A percentile compares a stretch with the other conserved stretches of the same genome.
These are phyloP conservation scores for Zelostemma sp. DNA, from an alignment of 1,140 invertebrate species.

Conservation along the genomic window DNA sequence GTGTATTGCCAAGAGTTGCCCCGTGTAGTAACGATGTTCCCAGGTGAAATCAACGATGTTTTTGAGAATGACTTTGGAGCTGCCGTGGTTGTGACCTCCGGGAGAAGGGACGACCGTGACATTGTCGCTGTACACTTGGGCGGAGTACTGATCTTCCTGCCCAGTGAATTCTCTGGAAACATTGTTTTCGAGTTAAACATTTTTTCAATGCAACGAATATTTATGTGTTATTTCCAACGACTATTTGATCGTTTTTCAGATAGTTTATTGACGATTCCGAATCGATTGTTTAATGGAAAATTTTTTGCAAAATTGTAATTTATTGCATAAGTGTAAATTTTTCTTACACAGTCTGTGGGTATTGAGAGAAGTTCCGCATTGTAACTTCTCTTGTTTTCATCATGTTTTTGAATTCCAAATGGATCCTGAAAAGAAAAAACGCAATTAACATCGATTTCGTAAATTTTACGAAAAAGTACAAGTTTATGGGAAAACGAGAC, in stretches of 20 bases:
- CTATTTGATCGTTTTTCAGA: too few relatives aligned
- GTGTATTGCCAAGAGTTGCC: constrained; percentile 91
- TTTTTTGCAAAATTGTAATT: too few relatives aligned
- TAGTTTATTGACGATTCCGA: too few relatives aligned
- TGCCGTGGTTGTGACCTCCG: constrained; percentile 80
- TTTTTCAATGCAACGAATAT: too few relatives aligned
- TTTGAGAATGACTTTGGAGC: constrained; percentile 90
- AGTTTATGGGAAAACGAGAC: too few relatives aligned
- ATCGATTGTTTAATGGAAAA: too few relatives aligned
- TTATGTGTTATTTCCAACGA: too few relatives aligned
- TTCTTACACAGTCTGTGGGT: constrained; percentile 60
- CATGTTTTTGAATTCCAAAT: constrained; percentile 41
- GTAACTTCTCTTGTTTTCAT: constrained; percentile 56
- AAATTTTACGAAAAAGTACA: not conserved
- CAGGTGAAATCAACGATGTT: constrained; percentile 94
- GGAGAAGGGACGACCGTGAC: constrained; percentile 80
- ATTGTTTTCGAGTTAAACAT: not conserved
- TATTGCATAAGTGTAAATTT: not conserved
- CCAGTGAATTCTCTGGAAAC: constrained; percentile 77
- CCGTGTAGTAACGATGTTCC: constrained; percentile 88
- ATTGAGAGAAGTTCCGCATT: constrained; percentile 40
- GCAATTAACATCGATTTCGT: too few relatives aligned
- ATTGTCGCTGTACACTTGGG: constrained; percentile 77
- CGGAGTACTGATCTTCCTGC: constrained; percentile 78
- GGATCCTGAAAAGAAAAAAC: not conserved